phyloP scores from a whole-genome alignment of 1,140 invertebrate genomes.

The Hestina assimilis region DNA sequence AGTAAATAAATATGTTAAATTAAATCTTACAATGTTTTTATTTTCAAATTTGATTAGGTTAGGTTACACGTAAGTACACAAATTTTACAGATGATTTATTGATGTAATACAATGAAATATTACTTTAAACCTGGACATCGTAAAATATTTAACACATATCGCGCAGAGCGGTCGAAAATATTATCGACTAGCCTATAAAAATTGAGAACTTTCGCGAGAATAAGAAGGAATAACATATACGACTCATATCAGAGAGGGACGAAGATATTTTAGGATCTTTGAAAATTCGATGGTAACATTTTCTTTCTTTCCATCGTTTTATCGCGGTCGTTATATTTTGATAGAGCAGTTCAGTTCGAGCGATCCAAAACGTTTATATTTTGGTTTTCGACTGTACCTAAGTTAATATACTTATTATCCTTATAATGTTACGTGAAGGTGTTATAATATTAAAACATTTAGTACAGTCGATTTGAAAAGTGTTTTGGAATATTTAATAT shows the following conservation, averaged over 20 bases:
- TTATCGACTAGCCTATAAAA: conserved; percentile 70
- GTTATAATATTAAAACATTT: no score
- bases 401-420: background rate
- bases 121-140: conserved; percentile 52
- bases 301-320: conserved; percentile 77
- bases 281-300: conserved; percentile 65
- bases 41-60: no score
- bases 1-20: conserved; percentile 33
- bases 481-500: no score
- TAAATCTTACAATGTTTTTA: background rate
- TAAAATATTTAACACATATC: conserved; percentile 75
- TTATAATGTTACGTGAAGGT: background rate
- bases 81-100: no score
- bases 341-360: conserved; percentile 68
- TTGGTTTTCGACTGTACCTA: conserved; percentile 54
- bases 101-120: background rate
- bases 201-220: conserved; percentile 50
- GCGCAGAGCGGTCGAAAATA: conserved; percentile 52
- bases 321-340: conserved; percentile 76
- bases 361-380: conserved; percentile 71
- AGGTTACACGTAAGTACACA: no score
- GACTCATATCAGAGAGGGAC: conserved; percentile 45
- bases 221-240: conserved; percentile 44
- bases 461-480: no score
- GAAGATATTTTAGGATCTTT: conserved; percentile 67